These are phyloP conservation scores for Ellobius talpinus DNA, from an alignment of 2,113 vertebrate genomes.

Conservation along the genomic window DNA sequence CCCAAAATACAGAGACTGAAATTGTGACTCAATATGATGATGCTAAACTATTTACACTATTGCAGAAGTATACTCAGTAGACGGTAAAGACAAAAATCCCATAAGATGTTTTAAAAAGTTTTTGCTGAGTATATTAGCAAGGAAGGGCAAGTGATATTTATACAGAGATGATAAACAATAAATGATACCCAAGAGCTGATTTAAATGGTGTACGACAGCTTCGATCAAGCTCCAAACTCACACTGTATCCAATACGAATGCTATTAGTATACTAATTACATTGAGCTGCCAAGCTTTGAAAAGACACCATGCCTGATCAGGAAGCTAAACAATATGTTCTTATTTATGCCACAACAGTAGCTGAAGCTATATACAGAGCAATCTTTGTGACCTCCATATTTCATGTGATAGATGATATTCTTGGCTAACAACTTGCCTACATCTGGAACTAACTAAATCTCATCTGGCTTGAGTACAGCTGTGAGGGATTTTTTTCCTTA, in stretches of 20 bases:
- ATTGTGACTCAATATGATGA: neutral
- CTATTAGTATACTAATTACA: constrained; percentile 48
- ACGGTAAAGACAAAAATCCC: neutral
- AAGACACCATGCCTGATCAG: constrained; percentile 60
- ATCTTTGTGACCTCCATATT: constrained; percentile 22
- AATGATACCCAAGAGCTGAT: neutral
- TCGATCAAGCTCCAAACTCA: neutral
- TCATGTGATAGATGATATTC: neutral
- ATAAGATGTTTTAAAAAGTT: neutral
- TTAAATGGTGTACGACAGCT: constrained; percentile 51
- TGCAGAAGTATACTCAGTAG: neutral
- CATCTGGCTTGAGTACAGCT: neutral
- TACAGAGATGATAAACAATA: constrained; percentile 14
- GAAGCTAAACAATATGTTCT: constrained; percentile 53
- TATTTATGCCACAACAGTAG: constrained; percentile 19
- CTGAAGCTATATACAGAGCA: neutral
- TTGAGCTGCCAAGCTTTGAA: constrained; percentile 26
- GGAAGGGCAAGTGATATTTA: constrained; percentile 5
- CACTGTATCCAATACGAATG: constrained; percentile 52
- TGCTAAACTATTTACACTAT: neutral
- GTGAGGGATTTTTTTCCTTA: neutral
- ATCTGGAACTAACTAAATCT: neutral
- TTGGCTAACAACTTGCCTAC: neutral
- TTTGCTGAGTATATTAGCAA: neutral
- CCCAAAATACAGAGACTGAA: neutral